phyloP scores from a whole-genome alignment of 2,888 invertebrate genomes.

The Cryptocephalus primarius region DNA sequence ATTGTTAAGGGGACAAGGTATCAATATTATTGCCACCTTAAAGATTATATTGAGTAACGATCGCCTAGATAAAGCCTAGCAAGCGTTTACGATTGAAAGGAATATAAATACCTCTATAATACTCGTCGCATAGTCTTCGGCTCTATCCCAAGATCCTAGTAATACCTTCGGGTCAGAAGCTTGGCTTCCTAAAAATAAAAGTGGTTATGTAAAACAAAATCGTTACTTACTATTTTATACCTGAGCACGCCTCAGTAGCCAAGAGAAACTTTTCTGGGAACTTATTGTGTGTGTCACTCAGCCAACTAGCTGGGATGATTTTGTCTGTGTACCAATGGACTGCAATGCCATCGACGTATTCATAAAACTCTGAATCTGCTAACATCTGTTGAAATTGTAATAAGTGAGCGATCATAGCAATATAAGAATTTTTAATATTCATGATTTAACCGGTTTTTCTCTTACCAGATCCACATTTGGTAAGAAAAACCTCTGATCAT shows the following conservation, averaged over 20 bases:
- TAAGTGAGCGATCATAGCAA: too few relatives aligned
- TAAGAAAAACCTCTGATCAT: constrained; percentile 42
- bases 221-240: constrained; percentile 28
- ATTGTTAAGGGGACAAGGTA: too few relatives aligned
- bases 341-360: constrained; percentile 63
- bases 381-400: too few relatives aligned
- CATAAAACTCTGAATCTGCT: too few relatives aligned
- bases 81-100: too few relatives aligned
- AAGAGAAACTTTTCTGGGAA: constrained; percentile 26
- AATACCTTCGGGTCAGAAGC: constrained; percentile 35
- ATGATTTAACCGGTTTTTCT: too few relatives aligned
- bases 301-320: constrained; percentile 42
- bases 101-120: constrained; percentile 54
- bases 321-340: constrained; percentile 77
- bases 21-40: too few relatives aligned
- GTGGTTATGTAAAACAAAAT: too few relatives aligned
- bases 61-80: too few relatives aligned
- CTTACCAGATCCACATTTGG: too few relatives aligned
- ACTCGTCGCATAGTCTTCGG: constrained; percentile 34
- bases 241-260: constrained; percentile 70
- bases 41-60: too few relatives aligned
- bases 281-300: constrained; percentile 41
- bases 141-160: constrained; percentile 52
- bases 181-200: not conserved
- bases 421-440: too few relatives aligned